phyloP scores from a whole-genome alignment of 2,113 vertebrate genomes.

The Sprattus sprattus region DNA sequence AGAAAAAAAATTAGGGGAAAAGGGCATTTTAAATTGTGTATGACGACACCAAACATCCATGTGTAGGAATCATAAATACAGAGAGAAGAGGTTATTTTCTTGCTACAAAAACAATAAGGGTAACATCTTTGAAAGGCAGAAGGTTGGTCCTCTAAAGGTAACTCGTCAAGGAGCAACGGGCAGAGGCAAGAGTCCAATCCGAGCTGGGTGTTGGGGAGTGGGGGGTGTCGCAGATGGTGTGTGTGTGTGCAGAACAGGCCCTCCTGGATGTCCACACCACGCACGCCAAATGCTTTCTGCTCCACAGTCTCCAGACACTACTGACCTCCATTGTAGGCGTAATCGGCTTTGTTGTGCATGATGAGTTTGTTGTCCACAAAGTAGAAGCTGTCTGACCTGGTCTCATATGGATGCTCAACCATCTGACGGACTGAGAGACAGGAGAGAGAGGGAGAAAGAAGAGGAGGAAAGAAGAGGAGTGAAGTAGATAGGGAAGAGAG shows the following conservation, averaged over 20 bases:
- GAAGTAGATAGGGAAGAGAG: slow-evolving; percentile 34
- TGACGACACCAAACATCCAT: not conserved
- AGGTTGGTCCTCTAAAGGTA: not conserved
- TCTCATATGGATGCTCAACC: slow-evolving; percentile 94
- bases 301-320: slow-evolving; percentile 55
- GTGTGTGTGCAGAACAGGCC: not conserved
- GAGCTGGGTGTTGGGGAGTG: not conserved
- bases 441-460: not conserved
- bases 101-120: not conserved
- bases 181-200: not conserved
- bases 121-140: not conserved
- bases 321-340: slow-evolving; percentile 95
- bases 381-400: slow-evolving; percentile 98
- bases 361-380: slow-evolving; percentile 99
- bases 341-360: slow-evolving; percentile 99
- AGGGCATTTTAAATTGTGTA: not conserved
- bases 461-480: not conserved
- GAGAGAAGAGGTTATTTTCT: not conserved
- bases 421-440: slow-evolving; percentile 83
- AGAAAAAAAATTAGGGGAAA: not conserved
- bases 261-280: not conserved
- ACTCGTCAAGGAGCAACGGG: not conserved
- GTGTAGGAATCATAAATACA: not conserved
- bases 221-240: not conserved
- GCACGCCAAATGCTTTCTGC: not conserved